Evolutionary conservation across 1,140 invertebrate species (phyloP), one percentile per base, ranked within the genome.

Genomic region (Pseudomyrmex gracilis): DNA sequence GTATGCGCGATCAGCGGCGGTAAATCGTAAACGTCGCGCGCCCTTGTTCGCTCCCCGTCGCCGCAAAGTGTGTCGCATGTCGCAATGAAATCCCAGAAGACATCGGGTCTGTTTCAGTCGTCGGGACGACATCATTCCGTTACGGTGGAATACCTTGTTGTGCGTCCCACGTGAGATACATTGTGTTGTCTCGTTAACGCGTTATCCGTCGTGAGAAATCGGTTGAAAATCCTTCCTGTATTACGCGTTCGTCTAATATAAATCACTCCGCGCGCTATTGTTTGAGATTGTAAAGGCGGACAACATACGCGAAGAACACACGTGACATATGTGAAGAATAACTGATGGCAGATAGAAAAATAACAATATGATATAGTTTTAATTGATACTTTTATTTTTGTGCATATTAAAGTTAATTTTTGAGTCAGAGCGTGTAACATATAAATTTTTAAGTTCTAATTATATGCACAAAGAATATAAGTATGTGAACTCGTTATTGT

Each of bases 151-250:
- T 68, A 57, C 15, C 63, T 57, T 55, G 66, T 80, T 58, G 76
- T 58, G 34, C 7, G 43, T 58, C 66, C 53, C 43, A 15, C 66
- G 22, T 58, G 22, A 80, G 53, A 58, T 71, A 60, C 76, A 43
- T 34, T 34, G 58, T 34, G 66, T 64, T 60, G 66, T 71, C 66
- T 70, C 76, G 76, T 80, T 80, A 80, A 80, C 43, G 55, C 22
- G 51, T 78, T 70, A 78, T 78, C 64, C 64, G 5, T 12, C 76
- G 12, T 49, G 66, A 80, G 66, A 80, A 80, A 80, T 80, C 66
- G 66, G 66, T 49, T 34, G 43, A 80, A 58, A 34, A 34, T 34
- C 8, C 22, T 12, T 47, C 68, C 53, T 45, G 43, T 47, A 34
- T 68, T 57, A 47, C 15, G 34, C 34, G 34, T 70, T 78, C 64